These are phyloP conservation scores for Ianthella basta DNA, from an alignment of 37 sponge, comb jelly and placozoan genomes.

Conservation along the genomic window DNA sequence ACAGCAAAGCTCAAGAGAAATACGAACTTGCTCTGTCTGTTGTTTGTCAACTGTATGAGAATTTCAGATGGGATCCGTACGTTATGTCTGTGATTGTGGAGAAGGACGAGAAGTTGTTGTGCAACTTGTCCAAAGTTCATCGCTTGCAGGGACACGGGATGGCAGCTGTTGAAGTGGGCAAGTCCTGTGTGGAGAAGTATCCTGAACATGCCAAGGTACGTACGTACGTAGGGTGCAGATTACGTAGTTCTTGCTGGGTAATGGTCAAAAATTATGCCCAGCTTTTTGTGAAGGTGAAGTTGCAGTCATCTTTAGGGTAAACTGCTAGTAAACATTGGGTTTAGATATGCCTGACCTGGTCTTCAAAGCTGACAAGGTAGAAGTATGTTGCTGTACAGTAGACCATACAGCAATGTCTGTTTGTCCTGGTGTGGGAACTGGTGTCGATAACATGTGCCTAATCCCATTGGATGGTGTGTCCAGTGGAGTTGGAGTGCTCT, in stretches of 20 bases:
- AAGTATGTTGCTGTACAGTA: too few species aligned
- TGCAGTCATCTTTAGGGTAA: too few species aligned
- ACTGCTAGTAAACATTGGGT: too few species aligned
- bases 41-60: background rate
- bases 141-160: background rate
- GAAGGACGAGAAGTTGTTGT: constrained; percentile 3
- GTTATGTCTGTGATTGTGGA: background rate
- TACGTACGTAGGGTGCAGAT: background rate
- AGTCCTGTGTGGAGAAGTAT: background rate
- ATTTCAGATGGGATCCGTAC: background rate
- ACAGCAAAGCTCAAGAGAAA: background rate
- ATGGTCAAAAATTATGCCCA: too few species aligned
- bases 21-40: background rate
- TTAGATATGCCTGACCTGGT: too few species aligned
- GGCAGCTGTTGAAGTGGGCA: background rate
- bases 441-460: too few species aligned
- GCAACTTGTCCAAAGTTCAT: background rate
- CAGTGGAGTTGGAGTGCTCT: too few species aligned
- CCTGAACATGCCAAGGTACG: constrained; percentile 20
- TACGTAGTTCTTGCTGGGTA: background rate
- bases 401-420: too few species aligned
- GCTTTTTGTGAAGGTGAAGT: too few species aligned
- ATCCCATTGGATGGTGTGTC: too few species aligned
- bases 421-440: too few species aligned
- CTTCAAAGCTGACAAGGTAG: too few species aligned